These are phyloP conservation scores for Anser cygnoides DNA, from an alignment of 2,113 vertebrate species.

Conservation along the genomic window DNA sequence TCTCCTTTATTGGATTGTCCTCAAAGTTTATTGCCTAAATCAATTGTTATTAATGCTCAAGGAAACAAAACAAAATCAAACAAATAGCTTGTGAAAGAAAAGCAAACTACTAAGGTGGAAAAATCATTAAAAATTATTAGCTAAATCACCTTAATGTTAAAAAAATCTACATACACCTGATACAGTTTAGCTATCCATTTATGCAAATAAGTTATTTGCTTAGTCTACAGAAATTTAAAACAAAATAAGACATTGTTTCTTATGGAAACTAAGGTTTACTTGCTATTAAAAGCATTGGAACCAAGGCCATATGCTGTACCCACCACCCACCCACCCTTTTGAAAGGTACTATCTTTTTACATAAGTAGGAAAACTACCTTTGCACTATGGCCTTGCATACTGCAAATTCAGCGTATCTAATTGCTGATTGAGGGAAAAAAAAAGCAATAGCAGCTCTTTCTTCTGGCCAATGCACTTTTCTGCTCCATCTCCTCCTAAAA, in stretches of 20 bases:
- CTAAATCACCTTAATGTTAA: neutral
- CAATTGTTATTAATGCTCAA: constrained; percentile 15
- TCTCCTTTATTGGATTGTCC: neutral
- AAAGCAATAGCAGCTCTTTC: neutral
- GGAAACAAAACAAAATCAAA: constrained; percentile 17
- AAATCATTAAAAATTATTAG: neutral
- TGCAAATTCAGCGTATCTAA: neutral
- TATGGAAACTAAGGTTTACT: neutral
- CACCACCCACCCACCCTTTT: neutral
- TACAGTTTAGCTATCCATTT: neutral
- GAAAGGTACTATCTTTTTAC: neutral
- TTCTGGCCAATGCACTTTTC: neutral
- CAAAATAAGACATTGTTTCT: neutral
- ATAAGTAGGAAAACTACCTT: neutral
- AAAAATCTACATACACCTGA: neutral
- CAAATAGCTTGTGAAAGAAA: neutral
- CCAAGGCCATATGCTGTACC: neutral
- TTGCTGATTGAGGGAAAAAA: too few relatives aligned
- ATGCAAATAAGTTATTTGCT: neutral
- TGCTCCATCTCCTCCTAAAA: neutral
- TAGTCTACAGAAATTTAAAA: neutral
- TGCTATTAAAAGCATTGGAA: neutral
- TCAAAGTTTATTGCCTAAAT: neutral
- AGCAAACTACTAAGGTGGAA: neutral
- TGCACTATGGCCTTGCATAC: neutral